Base-by-base conservation (phyloP, 1,140 invertebrate genomes). In the Drosophila pruinosa region DNA sequence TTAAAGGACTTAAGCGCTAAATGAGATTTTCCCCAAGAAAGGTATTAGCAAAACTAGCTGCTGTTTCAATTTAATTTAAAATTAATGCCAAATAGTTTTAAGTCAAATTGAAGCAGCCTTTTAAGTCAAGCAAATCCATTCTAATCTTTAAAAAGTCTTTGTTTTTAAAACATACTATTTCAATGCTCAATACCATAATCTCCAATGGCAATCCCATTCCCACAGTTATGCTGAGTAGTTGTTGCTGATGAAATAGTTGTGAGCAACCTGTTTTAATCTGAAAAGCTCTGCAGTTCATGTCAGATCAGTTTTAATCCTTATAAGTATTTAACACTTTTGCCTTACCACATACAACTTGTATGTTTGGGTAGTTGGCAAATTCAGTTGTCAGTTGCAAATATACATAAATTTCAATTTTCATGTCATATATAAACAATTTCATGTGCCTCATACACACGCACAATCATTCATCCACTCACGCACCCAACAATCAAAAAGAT, bases 321-420 rank as follows among this genome's bases (percentile, higher is more conserved):
- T 15, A 28, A 63, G 52, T 45, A 45, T 43, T 36, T 41, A 57
- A 28, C 53, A 58, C 59, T 41, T 63, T 63, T 54, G 48, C 7
- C 17, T 31, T 28, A 15, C 39, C 56, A n/a, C 52, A 79, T n/a
- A n/a, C n/a, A 72, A 76, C 61, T 72, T 45, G 22, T 61, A 39
- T 68, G 39, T 79, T 70, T 54, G n/a, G n/a, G n/a, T n/a, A n/a
- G 64, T 64, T 65, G 41, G 45, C 45, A 86, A 77, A 72, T 80
- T 73, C 86, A n/a, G n/a, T 77, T 80, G 80, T 85, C 68, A 76
- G 43, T 75, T 39, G 63, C 76, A 83, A 85, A 50, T 31, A 57
- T 59, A 86, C 81, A 85, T 85, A 86, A 85, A 85, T 85, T 86
- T 85, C 81, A 86, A 85, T 85, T 85, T 86, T 77, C 81, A 65